phyloP scores from a whole-genome alignment of 1,140 invertebrate genomes.

The Pissodes strobi region DNA sequence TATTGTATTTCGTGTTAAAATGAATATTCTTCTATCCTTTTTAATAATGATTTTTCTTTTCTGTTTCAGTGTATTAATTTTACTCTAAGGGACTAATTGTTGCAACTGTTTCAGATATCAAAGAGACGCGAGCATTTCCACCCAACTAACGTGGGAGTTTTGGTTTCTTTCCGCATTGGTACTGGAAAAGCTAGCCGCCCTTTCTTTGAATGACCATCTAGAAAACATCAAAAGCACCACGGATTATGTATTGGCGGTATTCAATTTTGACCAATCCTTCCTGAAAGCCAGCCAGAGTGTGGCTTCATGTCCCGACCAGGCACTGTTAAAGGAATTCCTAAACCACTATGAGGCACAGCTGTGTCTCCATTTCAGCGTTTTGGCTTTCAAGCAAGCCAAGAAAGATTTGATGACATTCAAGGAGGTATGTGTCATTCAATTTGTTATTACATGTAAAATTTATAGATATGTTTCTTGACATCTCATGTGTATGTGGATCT shows the following conservation, averaged over 20 bases:
- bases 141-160: slow-evolving; percentile 63
- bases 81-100: too few relatives aligned
- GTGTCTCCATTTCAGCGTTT: slow-evolving; percentile 72
- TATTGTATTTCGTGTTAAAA: too few relatives aligned
- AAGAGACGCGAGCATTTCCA: slow-evolving; percentile 42
- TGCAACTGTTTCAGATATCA: slow-evolving; percentile 56
- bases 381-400: slow-evolving; percentile 69
- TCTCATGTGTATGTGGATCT: too few relatives aligned
- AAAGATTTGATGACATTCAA: slow-evolving; percentile 68
- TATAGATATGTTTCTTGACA: too few relatives aligned
- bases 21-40: too few relatives aligned
- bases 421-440: slow-evolving; percentile 66
- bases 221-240: slow-evolving; percentile 57
- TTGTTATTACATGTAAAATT: too few relatives aligned
- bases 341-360: slow-evolving; percentile 79
- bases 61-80: too few relatives aligned
- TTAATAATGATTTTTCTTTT: too few relatives aligned
- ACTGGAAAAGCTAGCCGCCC: slow-evolving; percentile 68
- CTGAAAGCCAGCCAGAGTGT: slow-evolving; percentile 59
- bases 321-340: slow-evolving; percentile 67
- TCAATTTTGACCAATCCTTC: slow-evolving; percentile 76
- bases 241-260: slow-evolving; percentile 60
- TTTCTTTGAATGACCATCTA: slow-evolving; percentile 64
- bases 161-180: slow-evolving; percentile 72
- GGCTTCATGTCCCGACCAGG: slow-evolving; percentile 57